These are phyloP conservation scores for Oreochromis mossambicus DNA, from an alignment of 2,797 vertebrate genomes.

Conservation along the genomic window DNA sequence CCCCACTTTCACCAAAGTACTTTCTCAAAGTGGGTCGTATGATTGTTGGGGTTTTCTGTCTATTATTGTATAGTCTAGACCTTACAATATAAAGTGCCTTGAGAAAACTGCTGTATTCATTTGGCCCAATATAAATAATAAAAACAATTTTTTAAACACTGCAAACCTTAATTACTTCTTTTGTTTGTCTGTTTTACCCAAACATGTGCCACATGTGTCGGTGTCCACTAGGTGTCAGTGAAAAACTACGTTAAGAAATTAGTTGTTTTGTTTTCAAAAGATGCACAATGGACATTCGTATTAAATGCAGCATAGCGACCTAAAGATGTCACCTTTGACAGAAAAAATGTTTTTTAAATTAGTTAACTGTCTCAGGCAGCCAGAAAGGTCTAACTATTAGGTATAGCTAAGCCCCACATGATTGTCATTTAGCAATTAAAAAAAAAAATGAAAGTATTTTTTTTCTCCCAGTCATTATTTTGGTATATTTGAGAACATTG, in stretches of 20 bases:
- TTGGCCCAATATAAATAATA: neutral
- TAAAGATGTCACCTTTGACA: neutral
- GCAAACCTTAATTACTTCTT: neutral
- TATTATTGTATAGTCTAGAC: neutral
- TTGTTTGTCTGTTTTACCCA: neutral
- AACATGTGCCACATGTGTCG: neutral
- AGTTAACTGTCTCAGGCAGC: neutral
- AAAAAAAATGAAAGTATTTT: neutral
- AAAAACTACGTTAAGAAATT: neutral
- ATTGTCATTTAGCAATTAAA: neutral
- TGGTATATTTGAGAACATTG: neutral
- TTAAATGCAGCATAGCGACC: neutral
- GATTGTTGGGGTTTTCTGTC: neutral
- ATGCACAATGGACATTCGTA: neutral
- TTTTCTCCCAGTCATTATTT: neutral
- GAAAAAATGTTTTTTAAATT: neutral
- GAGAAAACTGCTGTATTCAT: neutral
- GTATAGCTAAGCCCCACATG: neutral
- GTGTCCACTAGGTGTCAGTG: neutral
- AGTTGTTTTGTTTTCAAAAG: neutral
- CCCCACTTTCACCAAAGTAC: neutral
- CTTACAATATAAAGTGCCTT: neutral
- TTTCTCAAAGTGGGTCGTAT: neutral
- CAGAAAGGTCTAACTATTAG: neutral
- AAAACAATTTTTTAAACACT: neutral